A percentile compares a stretch with the other conserved stretches of the same genome.
These are phyloP conservation scores for Propithecus deckenii DNA, from an alignment of 2,797 vertebrate species.

Conservation along the genomic window DNA sequence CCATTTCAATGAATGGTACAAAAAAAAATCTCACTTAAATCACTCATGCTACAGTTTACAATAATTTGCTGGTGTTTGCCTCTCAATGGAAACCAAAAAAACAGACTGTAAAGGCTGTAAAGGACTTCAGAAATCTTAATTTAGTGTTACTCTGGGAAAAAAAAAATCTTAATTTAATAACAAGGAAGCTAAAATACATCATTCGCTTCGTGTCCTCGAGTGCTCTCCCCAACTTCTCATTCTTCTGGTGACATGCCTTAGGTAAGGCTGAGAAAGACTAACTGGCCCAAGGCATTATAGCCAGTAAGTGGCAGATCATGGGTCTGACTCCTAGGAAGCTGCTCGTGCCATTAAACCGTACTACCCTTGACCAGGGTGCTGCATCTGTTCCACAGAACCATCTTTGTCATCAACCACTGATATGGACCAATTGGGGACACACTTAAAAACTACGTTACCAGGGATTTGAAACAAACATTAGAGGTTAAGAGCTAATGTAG, in stretches of 20 bases:
- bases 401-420: not conserved
- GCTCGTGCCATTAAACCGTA: not conserved
- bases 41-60: not conserved
- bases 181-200: not conserved
- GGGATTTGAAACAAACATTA: not conserved
- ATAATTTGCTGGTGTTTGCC: not conserved
- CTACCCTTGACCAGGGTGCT: not conserved
- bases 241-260: not conserved
- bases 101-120: not conserved
- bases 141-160: not conserved
- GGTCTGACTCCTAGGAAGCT: not conserved
- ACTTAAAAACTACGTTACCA: not conserved
- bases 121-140: not conserved
- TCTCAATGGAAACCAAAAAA: slow-evolving; percentile 24
- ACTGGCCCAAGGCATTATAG: not conserved
- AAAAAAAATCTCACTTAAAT: not conserved
- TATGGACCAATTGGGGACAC: not conserved
- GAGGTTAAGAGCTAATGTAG: not conserved
- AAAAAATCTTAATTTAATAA: not conserved
- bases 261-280: not conserved
- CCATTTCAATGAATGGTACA: not conserved
- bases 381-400: not conserved
- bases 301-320: not conserved
- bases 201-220: not conserved
- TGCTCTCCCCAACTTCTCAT: not conserved